Evolutionary conservation across 2,797 vertebrate genomes (phyloP).

Genomic region (Naso thynnoides): DNA sequence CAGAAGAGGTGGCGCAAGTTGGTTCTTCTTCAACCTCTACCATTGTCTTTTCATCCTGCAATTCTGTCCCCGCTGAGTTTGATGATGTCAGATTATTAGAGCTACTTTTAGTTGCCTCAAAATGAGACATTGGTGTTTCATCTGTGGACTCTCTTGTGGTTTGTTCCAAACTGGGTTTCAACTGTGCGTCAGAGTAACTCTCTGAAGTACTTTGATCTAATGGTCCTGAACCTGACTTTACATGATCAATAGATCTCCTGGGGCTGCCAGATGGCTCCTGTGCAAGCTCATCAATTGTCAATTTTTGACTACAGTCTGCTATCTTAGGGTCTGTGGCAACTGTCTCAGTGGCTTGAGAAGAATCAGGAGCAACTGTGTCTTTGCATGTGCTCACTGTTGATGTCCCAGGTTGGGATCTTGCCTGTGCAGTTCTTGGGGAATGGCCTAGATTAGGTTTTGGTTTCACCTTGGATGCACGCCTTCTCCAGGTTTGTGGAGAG

Average conservation of each 20-base stretch:
- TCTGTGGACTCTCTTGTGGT: conserved; percentile 4
- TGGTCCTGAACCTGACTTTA: neutral
- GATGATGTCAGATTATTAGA: neutral
- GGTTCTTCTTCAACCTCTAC: conserved; percentile 8
- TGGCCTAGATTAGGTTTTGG: conserved; percentile 64
- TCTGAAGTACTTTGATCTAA: conserved; percentile 27
- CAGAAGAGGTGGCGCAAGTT: neutral
- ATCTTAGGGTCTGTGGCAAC: conserved; percentile 14
- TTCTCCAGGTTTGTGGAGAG: conserved; percentile 26
- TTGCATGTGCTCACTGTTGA: neutral
- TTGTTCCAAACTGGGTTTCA: conserved; percentile 44
- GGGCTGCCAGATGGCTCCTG: conserved; percentile 30
- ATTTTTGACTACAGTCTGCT: conserved; percentile 4
- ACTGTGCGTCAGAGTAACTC: conserved; percentile 50
- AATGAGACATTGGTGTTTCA: neutral
- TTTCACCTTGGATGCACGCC: conserved; percentile 50
- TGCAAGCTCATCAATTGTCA: neutral
- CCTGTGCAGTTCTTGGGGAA: conserved; percentile 32
- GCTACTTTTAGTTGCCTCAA: neutral
- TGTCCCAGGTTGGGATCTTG: conserved; percentile 19
- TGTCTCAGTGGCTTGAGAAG: conserved; percentile 11
- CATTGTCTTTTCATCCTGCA: neutral
- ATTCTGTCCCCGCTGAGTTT: neutral
- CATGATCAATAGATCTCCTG: neutral
- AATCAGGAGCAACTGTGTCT: neutral